Evolutionary conservation across 2,888 invertebrate species (phyloP).

Genomic region (Limnephilus marmoratus): DNA sequence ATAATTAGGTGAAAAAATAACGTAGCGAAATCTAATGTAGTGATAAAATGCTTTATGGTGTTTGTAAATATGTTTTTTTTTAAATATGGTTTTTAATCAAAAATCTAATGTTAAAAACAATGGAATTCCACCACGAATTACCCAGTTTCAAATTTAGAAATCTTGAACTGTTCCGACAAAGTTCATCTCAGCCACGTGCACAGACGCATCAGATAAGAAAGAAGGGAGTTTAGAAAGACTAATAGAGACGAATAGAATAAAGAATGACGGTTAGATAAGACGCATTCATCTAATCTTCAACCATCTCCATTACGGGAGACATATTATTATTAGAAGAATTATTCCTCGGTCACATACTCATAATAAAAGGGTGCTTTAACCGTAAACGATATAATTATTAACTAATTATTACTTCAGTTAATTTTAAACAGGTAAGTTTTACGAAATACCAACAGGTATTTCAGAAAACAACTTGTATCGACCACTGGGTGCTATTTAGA

Average conservation of each 20-base stretch:
- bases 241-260: neutral
- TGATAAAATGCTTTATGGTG: too few relatives aligned
- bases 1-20: too few relatives aligned
- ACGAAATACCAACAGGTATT: too few relatives aligned
- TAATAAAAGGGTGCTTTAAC: neutral
- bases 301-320: neutral
- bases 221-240: constrained; percentile 40
- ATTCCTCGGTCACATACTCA: neutral
- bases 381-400: neutral
- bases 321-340: neutral
- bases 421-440: neutral
- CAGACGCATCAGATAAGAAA: constrained; percentile 40
- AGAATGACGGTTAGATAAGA: constrained; percentile 38
- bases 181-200: constrained; percentile 35
- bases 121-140: neutral
- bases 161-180: constrained; percentile 15
- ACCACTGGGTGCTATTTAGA: too few relatives aligned
- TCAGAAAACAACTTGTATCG: too few relatives aligned
- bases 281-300: constrained; percentile 18
- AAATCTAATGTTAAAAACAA: neutral
- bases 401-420: neutral
- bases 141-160: neutral
- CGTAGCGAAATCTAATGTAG: too few relatives aligned
- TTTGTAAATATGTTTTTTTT: too few relatives aligned
- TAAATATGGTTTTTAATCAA: too few relatives aligned